Evolutionary conservation across 1,140 invertebrate genomes (phyloP).

Genomic region (Maniola jurtina): DNA sequence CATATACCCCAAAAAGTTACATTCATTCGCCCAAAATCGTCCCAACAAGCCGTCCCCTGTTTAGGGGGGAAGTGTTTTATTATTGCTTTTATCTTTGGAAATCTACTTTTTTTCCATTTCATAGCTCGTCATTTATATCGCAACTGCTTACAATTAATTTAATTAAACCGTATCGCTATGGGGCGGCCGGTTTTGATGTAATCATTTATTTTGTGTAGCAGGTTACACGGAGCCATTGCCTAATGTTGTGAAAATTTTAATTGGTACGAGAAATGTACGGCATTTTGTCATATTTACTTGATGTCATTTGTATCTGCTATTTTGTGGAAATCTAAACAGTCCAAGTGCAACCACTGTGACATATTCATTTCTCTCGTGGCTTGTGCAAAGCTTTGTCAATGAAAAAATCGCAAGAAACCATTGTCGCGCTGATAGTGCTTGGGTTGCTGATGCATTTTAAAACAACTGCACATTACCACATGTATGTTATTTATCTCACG

Average conservation of each 20-base stretch:
- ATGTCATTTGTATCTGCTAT: too few species aligned
- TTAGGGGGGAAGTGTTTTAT: conserved; percentile 67
- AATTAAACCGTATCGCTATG: conserved; percentile 67
- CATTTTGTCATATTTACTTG: conserved; percentile 4
- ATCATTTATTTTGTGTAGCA: conserved; percentile 58
- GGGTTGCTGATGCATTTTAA: too few species aligned
- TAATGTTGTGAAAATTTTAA: conserved; percentile 36
- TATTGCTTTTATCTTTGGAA: conserved; percentile 67
- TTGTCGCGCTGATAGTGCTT: too few species aligned
- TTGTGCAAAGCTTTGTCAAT: too few species aligned
- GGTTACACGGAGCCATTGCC: conserved; percentile 40
- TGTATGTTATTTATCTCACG: too few species aligned
- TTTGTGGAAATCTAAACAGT: too few species aligned
- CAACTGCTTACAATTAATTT: conserved; percentile 73
- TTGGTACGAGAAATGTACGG: neutral
- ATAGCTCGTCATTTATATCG: conserved; percentile 73
- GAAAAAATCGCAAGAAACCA: too few species aligned
- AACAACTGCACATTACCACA: too few species aligned
- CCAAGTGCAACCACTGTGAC: too few species aligned
- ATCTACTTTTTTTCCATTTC: conserved; percentile 63
- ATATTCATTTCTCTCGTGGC: too few species aligned
- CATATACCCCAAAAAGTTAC: neutral
- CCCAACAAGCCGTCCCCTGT: conserved; percentile 36
- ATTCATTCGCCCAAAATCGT: conserved; percentile 26
- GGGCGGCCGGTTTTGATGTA: conserved; percentile 57